Evolutionary conservation across 2,888 invertebrate species (phyloP).

Genomic region (Drosophila percnosoma): DNA sequence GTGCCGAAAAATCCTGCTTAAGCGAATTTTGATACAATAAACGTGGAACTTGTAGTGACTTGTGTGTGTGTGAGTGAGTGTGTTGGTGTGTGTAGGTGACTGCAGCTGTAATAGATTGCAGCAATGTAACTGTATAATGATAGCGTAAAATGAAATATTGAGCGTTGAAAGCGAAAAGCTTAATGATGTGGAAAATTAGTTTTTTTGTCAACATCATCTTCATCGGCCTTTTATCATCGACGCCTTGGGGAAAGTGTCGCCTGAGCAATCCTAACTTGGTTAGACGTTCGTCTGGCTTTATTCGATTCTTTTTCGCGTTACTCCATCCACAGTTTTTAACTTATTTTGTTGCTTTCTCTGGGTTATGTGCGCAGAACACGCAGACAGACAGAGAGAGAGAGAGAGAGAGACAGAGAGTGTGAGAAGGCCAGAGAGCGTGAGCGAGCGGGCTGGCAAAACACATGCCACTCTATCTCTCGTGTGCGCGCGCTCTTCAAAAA

Average conservation of each 20-base stretch:
- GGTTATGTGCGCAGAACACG: constrained; percentile 73
- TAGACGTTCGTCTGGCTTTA: constrained; percentile 42
- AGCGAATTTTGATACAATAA: constrained; percentile 26
- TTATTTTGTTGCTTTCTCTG: constrained; percentile 78
- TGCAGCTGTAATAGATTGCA: constrained; percentile 37
- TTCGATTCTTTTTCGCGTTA: constrained; percentile 23
- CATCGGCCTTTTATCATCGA: constrained; percentile 8
- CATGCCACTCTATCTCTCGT: constrained; percentile 11
- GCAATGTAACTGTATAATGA: constrained; percentile 18
- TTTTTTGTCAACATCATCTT: constrained; percentile 35
- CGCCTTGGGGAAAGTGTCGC: constrained; percentile 31
- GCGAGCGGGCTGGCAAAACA: constrained; percentile 7
- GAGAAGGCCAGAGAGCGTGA: neutral
- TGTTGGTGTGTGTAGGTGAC: neutral
- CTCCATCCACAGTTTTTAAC: constrained; percentile 36
- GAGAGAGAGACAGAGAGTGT: constrained; percentile 2
- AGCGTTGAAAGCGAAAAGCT: constrained; percentile 64
- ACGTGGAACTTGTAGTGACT: neutral
- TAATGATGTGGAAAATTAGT: constrained; percentile 78
- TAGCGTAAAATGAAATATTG: constrained; percentile 18
- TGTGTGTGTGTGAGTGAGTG: constrained; percentile 4
- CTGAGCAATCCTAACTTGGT: constrained; percentile 50
- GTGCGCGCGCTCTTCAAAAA: constrained; percentile 58
- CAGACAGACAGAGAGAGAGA: constrained; percentile 12
- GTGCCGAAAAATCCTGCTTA: constrained; percentile 15